Conservation (phyloP, 2,888 invertebrate genomes). For the Cosmia pyralina region DNA sequence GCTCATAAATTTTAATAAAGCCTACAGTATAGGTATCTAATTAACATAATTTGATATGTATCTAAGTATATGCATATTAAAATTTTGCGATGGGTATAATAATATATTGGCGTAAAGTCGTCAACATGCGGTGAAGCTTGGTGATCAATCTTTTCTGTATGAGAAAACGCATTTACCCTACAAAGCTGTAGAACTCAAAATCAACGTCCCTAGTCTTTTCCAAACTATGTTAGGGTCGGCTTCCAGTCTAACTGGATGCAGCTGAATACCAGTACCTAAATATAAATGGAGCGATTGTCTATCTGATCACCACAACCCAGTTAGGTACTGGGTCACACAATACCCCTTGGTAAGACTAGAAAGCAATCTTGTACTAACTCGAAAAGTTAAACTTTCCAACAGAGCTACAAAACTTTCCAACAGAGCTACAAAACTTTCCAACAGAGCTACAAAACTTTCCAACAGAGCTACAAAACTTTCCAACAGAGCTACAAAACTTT, state of each 20-base stretch:
- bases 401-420: too few species aligned
- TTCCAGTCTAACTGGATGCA: not conserved
- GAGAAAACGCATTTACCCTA: not conserved
- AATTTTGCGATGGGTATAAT: not conserved
- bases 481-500: too few species aligned
- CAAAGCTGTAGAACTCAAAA: not conserved
- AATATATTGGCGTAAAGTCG: not conserved
- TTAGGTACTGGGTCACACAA: not conserved
- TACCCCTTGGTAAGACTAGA: not conserved
- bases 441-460: too few species aligned
- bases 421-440: too few species aligned
- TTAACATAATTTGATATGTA: conserved; percentile 35
- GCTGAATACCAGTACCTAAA: not conserved
- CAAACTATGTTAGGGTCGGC: not conserved
- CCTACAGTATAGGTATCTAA: not conserved
- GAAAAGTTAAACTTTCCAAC: too few species aligned
- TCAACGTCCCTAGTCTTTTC: not conserved
- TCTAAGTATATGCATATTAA: not conserved
- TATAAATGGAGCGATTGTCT: not conserved
- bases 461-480: too few species aligned
- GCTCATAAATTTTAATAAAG: conserved; percentile 14
- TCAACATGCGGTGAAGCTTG: too few species aligned
- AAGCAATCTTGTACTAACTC: too few species aligned
- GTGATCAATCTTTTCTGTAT: not conserved
- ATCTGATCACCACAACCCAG: not conserved